phyloP scores from a whole-genome alignment of 2,888 invertebrate species.

The Tetragonisca angustula region DNA sequence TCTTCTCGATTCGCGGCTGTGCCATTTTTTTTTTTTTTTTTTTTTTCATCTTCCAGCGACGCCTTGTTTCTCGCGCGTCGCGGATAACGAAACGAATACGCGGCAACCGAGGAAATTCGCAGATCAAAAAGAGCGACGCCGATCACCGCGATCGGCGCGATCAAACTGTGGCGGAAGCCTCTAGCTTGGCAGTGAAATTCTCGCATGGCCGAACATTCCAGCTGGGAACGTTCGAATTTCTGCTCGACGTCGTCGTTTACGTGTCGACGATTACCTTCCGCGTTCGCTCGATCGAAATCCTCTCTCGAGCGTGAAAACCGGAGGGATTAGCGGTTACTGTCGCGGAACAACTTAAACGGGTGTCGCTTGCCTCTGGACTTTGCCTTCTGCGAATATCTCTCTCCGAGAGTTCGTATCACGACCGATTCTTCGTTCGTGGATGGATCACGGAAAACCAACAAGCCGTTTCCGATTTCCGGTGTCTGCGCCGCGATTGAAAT shows the following conservation, averaged over 20 bases:
- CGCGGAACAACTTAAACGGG: constrained; percentile 22
- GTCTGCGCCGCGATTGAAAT: too few species aligned
- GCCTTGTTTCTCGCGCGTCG: not conserved
- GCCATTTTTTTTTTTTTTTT: too few species aligned
- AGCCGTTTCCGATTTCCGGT: too few species aligned
- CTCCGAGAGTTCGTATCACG: not conserved
- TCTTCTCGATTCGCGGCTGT: too few species aligned
- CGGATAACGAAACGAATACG: not conserved
- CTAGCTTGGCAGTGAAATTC: not conserved
- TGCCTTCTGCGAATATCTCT: not conserved
- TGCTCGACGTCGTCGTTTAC: constrained; percentile 41
- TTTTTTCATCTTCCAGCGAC: too few species aligned
- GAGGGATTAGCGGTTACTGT: constrained; percentile 49
- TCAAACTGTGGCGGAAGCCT: not conserved
- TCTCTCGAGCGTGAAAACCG: constrained; percentile 56
- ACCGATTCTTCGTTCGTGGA: not conserved
- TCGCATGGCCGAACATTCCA: constrained; percentile 38
- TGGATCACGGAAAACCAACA: too few species aligned
- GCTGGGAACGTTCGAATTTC: constrained; percentile 2
- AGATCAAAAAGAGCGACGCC: not conserved
- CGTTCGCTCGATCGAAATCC: constrained; percentile 51
- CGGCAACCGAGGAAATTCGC: not conserved
- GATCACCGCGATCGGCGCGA: not conserved
- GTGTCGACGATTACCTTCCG: constrained; percentile 50
- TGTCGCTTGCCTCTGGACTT: constrained; percentile 26